These are phyloP conservation scores for Dicerorhinus sumatrensis DNA, from an alignment of 2,113 vertebrate genomes.

Conservation along the genomic window DNA sequence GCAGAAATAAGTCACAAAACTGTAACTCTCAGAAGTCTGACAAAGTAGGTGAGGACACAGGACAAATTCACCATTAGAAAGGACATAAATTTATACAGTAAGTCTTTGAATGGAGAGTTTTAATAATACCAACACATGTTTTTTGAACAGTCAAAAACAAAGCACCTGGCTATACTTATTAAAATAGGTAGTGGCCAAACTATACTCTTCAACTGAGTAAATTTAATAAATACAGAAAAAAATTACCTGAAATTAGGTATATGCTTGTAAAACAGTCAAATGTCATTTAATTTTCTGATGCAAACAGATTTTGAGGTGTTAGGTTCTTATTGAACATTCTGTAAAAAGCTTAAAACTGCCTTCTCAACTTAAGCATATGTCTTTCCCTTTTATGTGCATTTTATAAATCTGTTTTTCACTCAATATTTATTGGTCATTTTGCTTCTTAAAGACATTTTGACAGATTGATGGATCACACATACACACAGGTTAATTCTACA, in stretches of 20 bases:
- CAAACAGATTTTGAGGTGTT: background rate
- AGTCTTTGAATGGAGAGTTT: slow-evolving; percentile 28
- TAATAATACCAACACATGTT: slow-evolving; percentile 25
- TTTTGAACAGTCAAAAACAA: slow-evolving; percentile 34
- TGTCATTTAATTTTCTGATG: slow-evolving; percentile 48
- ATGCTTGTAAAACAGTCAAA: slow-evolving; percentile 16
- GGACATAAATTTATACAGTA: background rate
- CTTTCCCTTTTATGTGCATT: background rate
- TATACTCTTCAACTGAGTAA: background rate
- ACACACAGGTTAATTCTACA: slow-evolving; percentile 64
- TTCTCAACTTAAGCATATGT: background rate
- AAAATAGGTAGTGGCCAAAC: background rate
- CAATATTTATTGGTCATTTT: background rate
- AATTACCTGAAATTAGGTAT: background rate
- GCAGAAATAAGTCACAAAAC: background rate
- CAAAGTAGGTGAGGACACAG: background rate
- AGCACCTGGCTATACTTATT: background rate
- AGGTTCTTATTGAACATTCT: slow-evolving; percentile 6
- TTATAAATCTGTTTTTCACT: background rate
- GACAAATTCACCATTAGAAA: slow-evolving; percentile 22
- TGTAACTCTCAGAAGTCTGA: slow-evolving; percentile 51
- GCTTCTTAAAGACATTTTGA: slow-evolving; percentile 47
- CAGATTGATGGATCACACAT: slow-evolving; percentile 35
- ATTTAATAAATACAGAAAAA: background rate
- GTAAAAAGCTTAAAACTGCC: background rate